Evolutionary conservation across 2,113 vertebrate genomes (phyloP).

Genomic region (Nesospiza acunhae): DNA sequence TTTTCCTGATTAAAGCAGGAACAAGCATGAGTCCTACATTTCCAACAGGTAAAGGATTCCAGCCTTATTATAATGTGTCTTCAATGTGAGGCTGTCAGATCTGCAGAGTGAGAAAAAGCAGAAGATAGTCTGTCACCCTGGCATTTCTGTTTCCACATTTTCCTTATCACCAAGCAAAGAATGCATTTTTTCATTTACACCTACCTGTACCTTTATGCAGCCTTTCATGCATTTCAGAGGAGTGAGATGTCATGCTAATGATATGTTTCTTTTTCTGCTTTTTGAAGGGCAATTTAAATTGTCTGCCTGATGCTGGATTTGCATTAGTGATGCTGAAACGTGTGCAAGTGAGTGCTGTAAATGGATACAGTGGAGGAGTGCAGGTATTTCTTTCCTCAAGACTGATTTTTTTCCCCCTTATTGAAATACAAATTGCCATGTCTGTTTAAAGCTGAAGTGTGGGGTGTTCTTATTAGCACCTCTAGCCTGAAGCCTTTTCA

Average conservation of each 20-base stretch:
- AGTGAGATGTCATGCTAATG: constrained; percentile 61
- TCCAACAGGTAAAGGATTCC: neutral
- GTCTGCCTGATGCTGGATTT: constrained; percentile 34
- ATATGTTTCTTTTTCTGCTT: constrained; percentile 48
- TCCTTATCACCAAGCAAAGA: neutral
- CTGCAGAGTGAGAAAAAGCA: constrained; percentile 18
- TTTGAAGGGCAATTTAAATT: constrained; percentile 70
- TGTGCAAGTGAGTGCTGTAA: neutral
- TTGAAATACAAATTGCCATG: constrained; percentile 65
- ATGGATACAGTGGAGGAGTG: constrained; percentile 40
- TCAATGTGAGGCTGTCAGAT: neutral
- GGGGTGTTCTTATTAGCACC: constrained; percentile 50
- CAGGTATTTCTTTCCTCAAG: constrained; percentile 32
- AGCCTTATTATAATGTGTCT: neutral
- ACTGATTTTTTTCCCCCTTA: constrained; percentile 11
- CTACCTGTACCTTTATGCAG: constrained; percentile 29
- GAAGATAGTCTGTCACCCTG: neutral
- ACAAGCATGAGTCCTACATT: neutral
- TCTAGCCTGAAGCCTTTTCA: constrained; percentile 60
- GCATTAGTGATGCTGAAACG: constrained; percentile 57
- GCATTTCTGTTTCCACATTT: constrained; percentile 40
- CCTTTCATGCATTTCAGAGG: constrained; percentile 3
- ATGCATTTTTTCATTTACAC: constrained; percentile 36
- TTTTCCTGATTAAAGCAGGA: neutral
- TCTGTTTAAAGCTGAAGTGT: constrained; percentile 21